phyloP scores from a whole-genome alignment of 1,140 invertebrate species.

The Drosophila orena region DNA sequence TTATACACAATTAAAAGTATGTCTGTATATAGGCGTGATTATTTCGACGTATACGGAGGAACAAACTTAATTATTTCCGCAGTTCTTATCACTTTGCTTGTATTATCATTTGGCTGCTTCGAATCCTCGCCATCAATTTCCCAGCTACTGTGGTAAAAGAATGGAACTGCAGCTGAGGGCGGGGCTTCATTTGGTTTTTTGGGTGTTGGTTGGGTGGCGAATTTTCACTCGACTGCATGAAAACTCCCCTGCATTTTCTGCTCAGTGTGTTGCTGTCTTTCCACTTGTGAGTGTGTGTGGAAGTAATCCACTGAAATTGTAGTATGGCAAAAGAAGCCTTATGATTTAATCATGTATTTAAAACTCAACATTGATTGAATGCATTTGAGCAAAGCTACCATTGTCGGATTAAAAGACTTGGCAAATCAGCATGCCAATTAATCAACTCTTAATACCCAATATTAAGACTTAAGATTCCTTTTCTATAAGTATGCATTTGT shows the following conservation, averaged over 20 bases:
- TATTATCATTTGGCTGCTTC: slow-evolving; percentile 8
- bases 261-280: slow-evolving; percentile 13
- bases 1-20: background rate
- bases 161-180: slow-evolving; percentile 15
- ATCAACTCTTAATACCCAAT: no score
- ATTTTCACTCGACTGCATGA: slow-evolving; percentile 1
- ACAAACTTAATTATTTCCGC: background rate
- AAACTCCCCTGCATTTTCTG: slow-evolving; percentile 2
- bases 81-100: slow-evolving; percentile 1
- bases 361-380: slow-evolving; percentile 21
- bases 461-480: no score
- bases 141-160: background rate
- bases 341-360: slow-evolving; percentile 12
- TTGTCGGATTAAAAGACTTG: background rate
- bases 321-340: slow-evolving; percentile 14
- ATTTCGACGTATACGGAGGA: background rate
- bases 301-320: slow-evolving; percentile 24
- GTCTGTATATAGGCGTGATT: background rate
- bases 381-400: slow-evolving; percentile 5
- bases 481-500: background rate
- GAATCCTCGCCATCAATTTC: slow-evolving; percentile 13
- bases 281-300: background rate
- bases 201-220: slow-evolving; percentile 2
- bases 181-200: slow-evolving; percentile 14
- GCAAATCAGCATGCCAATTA: no score